Conservation (phyloP, 2,888 invertebrate species). For the Liopterus haemorrhoidalis region DNA sequence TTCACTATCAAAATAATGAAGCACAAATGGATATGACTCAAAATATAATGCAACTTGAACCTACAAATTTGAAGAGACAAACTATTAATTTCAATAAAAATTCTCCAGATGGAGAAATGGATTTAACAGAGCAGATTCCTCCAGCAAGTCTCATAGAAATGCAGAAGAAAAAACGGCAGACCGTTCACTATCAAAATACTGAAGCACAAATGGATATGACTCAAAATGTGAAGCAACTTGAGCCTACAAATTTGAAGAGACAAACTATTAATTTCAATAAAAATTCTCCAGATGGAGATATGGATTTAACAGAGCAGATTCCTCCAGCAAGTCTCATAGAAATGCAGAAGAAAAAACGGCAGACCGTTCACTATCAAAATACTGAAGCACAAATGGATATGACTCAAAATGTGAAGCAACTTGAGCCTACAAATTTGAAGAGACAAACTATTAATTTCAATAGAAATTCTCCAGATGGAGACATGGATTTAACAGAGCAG, state of each 20-base stretch:
- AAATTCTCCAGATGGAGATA: conserved; percentile 5
- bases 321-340: conserved; percentile 3
- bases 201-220: conserved; percentile 1
- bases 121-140: conserved; percentile 7
- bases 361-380: not conserved
- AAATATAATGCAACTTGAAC: conserved; percentile 5
- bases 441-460: conserved; percentile 1
- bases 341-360: conserved; percentile 8
- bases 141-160: too few relatives aligned
- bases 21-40: conserved; percentile 4
- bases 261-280: conserved; percentile 3
- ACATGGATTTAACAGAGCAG: conserved; percentile 20
- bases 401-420: conserved; percentile 4
- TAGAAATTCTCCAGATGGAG: conserved; percentile 3
- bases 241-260: not conserved
- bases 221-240: not conserved
- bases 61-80: not conserved
- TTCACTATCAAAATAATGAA: conserved; percentile 1
- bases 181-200: not conserved
- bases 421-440: not conserved
- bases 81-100: conserved; percentile 11
- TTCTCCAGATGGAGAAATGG: conserved; percentile 2
- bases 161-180: not conserved
- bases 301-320: conserved; percentile 20
- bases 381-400: too few relatives aligned